phyloP scores from a whole-genome alignment of 2,113 vertebrate genomes.

The Pygoscelis antarcticus region DNA sequence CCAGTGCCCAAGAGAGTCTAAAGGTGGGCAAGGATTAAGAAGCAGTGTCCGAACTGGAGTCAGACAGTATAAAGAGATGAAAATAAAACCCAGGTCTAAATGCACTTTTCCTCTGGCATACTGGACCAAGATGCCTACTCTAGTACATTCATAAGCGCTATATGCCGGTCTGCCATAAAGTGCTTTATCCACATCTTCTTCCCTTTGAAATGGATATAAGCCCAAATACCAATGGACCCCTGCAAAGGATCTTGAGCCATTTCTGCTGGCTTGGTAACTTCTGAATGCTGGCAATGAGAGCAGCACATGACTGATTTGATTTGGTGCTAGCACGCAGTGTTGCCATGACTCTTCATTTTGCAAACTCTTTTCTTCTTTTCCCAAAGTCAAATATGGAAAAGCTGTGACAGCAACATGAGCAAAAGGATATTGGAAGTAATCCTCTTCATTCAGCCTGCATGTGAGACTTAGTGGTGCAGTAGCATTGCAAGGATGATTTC shows the following conservation, averaged over 20 bases:
- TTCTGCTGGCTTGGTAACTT: background rate
- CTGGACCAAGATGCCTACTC: background rate
- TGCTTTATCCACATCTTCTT: background rate
- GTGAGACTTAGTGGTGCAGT: constrained; percentile 45
- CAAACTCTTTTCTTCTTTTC: constrained; percentile 26
- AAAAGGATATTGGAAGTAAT: constrained; percentile 63
- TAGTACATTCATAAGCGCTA: background rate
- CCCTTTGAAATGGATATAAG: constrained; percentile 22
- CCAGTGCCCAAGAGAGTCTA: background rate
- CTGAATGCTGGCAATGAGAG: background rate
- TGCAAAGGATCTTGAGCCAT: background rate
- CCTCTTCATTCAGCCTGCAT: constrained; percentile 44
- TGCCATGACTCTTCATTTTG: constrained; percentile 21
- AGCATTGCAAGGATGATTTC: constrained; percentile 68
- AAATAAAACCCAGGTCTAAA: background rate
- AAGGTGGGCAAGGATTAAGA: background rate
- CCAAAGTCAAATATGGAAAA: constrained; percentile 56
- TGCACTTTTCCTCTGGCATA: background rate
- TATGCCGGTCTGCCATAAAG: background rate
- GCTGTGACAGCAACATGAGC: constrained; percentile 40
- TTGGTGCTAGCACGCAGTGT: background rate
- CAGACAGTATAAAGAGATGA: background rate
- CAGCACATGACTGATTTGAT: background rate
- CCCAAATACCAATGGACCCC: background rate
- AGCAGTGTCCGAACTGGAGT: background rate